Evolutionary conservation across 37 sponge, comb jelly and placozoan genomes (phyloP), one percentile per base, ranked within the genome.

Genomic region (Agelas oroides): DNA sequence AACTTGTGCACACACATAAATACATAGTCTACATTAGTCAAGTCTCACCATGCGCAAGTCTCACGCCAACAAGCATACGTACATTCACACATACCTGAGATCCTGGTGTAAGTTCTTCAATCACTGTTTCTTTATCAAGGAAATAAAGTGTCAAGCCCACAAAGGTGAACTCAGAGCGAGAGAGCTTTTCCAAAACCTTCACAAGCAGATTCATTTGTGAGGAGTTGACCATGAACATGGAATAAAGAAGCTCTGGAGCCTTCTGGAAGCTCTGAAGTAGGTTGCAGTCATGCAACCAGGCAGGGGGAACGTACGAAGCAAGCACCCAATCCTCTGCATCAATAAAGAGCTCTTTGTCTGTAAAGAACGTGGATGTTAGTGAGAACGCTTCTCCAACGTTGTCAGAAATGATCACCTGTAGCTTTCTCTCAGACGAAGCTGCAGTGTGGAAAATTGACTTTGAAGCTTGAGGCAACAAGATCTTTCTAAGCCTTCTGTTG

Each of bases 291-390:
- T 73, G 64, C 14, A 65, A 25, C 88, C 88, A 89, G 38, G 83
- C 17, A 33, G 81, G 75, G 28, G 87, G 90, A 0, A 89, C 35
- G 33, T 73, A 82, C 20, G 76, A 28, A n/a, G 65, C 25, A 8
- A 86, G 52, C 1, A 63, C 17, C 75, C 84, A 77, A 37, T 28
- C 65, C 12, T 30, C n/a, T 5, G 80, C 36, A 68, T 89, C 90
- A 31, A 64, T 56, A 58, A 89, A 93, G 23, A 93, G 79, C 35
- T 93, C 94, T 70, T 86, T 89, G 55, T 86, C 90, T 21, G 65
- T 69, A 61, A 93, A 93, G 69, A 93, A 83, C 31, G 86, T 35
- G 13, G 77, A 70, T 0, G 77, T 14, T 0, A 84, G 65, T 20
- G 53, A 20, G 55, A 77, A 81, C 24, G 87, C 94, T 37, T 83